A percentile compares a stretch with the other conserved stretches of the same genome.
These are phyloP conservation scores for Amphipyra berbera DNA, from an alignment of 2,888 invertebrate species.

Conservation along the genomic window DNA sequence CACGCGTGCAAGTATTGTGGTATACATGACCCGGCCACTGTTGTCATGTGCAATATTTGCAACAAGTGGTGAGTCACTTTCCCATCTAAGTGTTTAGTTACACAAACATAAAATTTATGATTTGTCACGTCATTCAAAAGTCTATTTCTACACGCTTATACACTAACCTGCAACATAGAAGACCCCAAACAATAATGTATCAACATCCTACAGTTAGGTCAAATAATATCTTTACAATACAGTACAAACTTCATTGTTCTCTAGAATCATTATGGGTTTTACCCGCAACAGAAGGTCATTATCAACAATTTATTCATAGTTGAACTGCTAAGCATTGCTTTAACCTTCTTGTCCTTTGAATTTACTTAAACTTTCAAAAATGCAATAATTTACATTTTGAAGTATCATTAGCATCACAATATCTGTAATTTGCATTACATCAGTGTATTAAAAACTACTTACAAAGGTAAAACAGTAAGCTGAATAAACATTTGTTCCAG, in stretches of 20 bases:
- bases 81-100: conserved; percentile 20
- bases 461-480: background rate
- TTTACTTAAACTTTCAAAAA: conserved; percentile 16
- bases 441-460: background rate
- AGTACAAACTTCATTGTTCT: conserved; percentile 5
- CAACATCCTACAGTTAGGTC: background rate
- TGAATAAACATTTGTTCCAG: background rate
- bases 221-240: conserved; percentile 1
- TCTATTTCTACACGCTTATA: conserved; percentile 5
- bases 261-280: conserved; percentile 1
- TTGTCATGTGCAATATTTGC: conserved; percentile 99
- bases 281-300: conserved; percentile 15
- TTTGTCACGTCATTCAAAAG: conserved; percentile 23
- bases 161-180: conserved; percentile 12
- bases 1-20: conserved; percentile 99
- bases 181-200: background rate
- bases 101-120: conserved; percentile 22
- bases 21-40: conserved; percentile 98
- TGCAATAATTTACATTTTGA: conserved; percentile 18
- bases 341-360: conserved; percentile 23
- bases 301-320: conserved; percentile 21
- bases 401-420: conserved; percentile 28
- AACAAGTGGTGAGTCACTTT: conserved; percentile 95
- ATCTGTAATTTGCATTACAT: conserved; percentile 23
- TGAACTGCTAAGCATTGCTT: background rate